Conservation (phyloP, 2,797 vertebrate genomes). For the Okamejei kenojei region DNA sequence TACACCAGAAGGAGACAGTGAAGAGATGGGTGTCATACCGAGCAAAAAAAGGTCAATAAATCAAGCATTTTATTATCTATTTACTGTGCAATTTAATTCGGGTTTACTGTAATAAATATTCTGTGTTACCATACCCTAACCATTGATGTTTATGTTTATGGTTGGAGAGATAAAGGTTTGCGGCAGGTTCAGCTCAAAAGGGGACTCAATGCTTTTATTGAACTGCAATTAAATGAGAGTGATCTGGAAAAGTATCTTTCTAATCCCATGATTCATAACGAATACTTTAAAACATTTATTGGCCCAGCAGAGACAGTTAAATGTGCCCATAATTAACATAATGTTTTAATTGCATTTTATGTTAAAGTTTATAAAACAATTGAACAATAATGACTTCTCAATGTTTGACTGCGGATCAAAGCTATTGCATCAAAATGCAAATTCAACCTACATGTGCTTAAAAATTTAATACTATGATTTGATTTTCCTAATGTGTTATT, state of each 20-base stretch:
- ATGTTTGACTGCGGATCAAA: not conserved
- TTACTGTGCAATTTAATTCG: not conserved
- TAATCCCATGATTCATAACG: not conserved
- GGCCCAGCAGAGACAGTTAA: no score
- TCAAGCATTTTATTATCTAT: slow-evolving; percentile 14
- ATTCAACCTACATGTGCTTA: not conserved
- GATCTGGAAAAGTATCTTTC: not conserved
- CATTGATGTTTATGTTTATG: not conserved
- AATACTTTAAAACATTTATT: not conserved
- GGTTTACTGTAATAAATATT: not conserved
- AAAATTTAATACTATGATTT: no score
- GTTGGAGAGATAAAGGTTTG: not conserved
- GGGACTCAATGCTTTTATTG: not conserved
- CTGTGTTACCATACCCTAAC: not conserved
- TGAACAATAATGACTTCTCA: not conserved
- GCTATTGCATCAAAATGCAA: not conserved
- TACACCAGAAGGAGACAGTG: slow-evolving; percentile 83
- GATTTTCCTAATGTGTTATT: no score
- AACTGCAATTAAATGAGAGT: not conserved
- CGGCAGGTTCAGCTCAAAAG: not conserved
- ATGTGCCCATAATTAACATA: no score
- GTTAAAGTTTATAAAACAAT: not conserved
- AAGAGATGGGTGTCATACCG: slow-evolving; percentile 95
- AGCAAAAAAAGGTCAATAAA: slow-evolving; percentile 82
- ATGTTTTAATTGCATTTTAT: not conserved